Evolutionary conservation across 2,113 vertebrate genomes (phyloP), one percentile per base, ranked within the genome.

Genomic region (Chamaetylas fuelleborni): DNA sequence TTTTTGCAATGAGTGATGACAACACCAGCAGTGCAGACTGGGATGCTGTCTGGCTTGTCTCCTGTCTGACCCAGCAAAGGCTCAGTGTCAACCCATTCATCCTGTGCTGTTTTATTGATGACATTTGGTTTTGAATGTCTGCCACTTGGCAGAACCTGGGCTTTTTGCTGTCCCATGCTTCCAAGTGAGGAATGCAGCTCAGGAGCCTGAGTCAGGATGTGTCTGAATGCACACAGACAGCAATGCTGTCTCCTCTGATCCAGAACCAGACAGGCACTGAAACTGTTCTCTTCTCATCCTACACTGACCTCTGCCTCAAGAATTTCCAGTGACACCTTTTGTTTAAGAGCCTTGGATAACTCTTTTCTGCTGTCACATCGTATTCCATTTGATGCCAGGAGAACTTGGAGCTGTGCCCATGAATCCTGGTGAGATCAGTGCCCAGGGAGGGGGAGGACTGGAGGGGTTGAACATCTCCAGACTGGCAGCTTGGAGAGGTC

Each of bases 11-110:
- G 29, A 22, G 24, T 65, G 74, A 38, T 71, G 51, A 38, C 10
- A 61, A 14, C 22, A 47, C 12, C 25, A 36, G 33, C 6, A 26
- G 25, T 42, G 29, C 23, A 45, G 47, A 17, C 23, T 53, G 42
- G 31, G 23, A 12, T 0, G 0, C 1, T 53, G 45, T 48, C 80
- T 86, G 77, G 14, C 34, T 83, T 0, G 0, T 80, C 19, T 83
- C 9, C 36, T 88, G 19, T n/a, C 40, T 92, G 62, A 88, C 31
- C 45, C 36, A 73, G 45, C 40, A 66, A 16, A 58, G 33, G 43
- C 67, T 86, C 65, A 31, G 28, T 15, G 54, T 48, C 62, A 72
- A 47, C 22, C 19, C 51, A 17, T 57, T 13, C 24, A 33, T 57
- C 54, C 64, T 36, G 18, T 28, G 40, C 67, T 53, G 24, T 38